Conservation (phyloP, 2,888 invertebrate genomes). For the Cinara cedri region DNA sequence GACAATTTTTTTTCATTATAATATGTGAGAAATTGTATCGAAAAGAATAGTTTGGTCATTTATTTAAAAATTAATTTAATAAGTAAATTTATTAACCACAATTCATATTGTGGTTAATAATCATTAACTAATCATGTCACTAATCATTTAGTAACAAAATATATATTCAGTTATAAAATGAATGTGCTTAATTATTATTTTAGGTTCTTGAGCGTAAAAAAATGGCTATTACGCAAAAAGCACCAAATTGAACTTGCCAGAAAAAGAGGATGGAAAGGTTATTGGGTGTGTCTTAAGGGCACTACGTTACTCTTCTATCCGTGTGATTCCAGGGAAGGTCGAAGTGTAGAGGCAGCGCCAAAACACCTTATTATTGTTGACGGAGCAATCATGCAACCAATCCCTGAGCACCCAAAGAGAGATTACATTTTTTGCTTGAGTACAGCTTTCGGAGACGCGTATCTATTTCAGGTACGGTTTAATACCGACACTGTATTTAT, state of each 20-base stretch:
- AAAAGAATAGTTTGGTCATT: not conserved
- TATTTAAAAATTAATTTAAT: not conserved
- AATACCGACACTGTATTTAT: not conserved
- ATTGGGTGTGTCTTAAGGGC: conserved; percentile 98
- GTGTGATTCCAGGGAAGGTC: conserved; percentile 88
- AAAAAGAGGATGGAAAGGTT: conserved; percentile 96
- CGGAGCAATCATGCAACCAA: conserved; percentile 96
- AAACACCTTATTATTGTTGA: conserved; percentile 95
- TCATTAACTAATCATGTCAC: not conserved
- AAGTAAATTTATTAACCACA: too few species aligned
- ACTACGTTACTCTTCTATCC: conserved; percentile 95
- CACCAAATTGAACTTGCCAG: conserved; percentile 95
- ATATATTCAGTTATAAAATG: not conserved
- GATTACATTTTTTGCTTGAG: conserved; percentile 98
- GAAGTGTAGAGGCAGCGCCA: conserved; percentile 89
- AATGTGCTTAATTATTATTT: conserved; percentile 60
- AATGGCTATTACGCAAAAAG: conserved; percentile 95
- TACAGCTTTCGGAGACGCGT: conserved; percentile 97
- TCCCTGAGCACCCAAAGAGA: conserved; percentile 97
- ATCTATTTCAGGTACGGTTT: conserved; percentile 84
- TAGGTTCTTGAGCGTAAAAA: conserved; percentile 97
- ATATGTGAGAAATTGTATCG: not conserved
- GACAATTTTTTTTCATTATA: not conserved
- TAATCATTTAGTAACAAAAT: not conserved
- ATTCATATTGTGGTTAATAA: not conserved